Evolutionary conservation across 2,888 invertebrate genomes (phyloP), one percentile per base, ranked within the genome.

Genomic region (Acrobasis repandana): DNA sequence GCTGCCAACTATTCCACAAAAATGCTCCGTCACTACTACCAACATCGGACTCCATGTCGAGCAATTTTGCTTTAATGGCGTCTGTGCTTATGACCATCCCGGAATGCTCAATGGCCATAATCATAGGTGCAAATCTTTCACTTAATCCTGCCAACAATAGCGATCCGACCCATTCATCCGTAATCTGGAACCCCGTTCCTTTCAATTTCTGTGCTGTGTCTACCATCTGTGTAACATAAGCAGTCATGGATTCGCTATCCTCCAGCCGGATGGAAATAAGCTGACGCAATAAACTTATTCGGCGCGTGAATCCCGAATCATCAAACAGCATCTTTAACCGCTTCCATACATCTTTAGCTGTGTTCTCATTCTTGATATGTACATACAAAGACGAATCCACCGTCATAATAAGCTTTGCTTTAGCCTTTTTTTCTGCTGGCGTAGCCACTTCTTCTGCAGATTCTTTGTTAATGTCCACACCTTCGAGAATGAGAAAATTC

Each of bases 61-160:
- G 16, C 14, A 54, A 38, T 16, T 54, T 54, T 8, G 16, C 10
- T 20, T 49, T 20, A 11, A 49, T 49, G 49, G 11, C 49, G 11
- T 49, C 49, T 1, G 49, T 20, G 1, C 20, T 49, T 2, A 49
- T 11, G 3, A 1, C 1, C 6, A 49, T 49, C 3, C 49, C 49
- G 10, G 49, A 49, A 20, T 49, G 49, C 11, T 49, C 49, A 14
- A 49, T 49, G 2, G 49, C 49, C 49, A 49, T 49, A 10, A 49
- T 49, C 49, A 49, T 49, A 2, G 47, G 47, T 15, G 47, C 2
- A 14, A 15, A 47, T 5, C 14, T 14, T 6, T 47, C 47, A 14
- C 20, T 10, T 20, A 49, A n/a, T 20, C 49, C 49, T 20, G 49
- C 49, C 3, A 20, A 16, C 9, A 49, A 11, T n/a, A 49, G 10